Evolutionary conservation across 2,797 vertebrate genomes (phyloP).

Genomic region (Salarias fasciatus): DNA sequence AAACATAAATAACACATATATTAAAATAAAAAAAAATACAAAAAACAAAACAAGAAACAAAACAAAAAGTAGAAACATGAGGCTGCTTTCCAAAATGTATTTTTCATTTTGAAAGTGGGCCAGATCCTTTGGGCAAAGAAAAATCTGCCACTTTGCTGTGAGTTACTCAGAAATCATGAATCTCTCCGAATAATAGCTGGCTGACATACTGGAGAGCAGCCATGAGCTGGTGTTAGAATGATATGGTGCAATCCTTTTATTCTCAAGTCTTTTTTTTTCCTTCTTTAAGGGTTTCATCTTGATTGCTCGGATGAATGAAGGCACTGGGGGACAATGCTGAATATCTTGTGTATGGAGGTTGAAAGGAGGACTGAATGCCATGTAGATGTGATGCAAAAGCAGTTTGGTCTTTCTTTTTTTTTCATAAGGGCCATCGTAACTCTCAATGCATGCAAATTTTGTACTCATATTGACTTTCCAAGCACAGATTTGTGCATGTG

Average conservation of each 20-base stretch:
- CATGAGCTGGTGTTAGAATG: conserved; percentile 82
- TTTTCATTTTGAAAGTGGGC: conserved; percentile 52
- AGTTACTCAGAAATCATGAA: conserved; percentile 54
- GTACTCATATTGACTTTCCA: not conserved
- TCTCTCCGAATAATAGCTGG: conserved; percentile 45
- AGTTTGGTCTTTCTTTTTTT: conserved; percentile 39
- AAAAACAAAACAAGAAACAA: conserved; percentile 75
- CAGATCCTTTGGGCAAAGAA: conserved; percentile 56
- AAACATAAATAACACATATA: conserved; percentile 82
- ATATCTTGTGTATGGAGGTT: conserved; percentile 36
- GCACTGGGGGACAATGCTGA: conserved; percentile 38
- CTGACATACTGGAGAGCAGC: conserved; percentile 81
- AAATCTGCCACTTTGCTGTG: conserved; percentile 38
- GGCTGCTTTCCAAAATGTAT: conserved; percentile 82
- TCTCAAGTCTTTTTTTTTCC: conserved; percentile 11
- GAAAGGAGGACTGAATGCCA: conserved; percentile 33
- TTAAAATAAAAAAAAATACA: conserved; percentile 75
- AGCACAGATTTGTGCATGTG: conserved; percentile 26
- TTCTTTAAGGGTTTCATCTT: conserved; percentile 23
- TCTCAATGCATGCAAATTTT: conserved; percentile 42
- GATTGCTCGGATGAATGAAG: conserved; percentile 48
- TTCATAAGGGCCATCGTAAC: conserved; percentile 23
- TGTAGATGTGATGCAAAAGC: conserved; percentile 44
- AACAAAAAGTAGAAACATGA: conserved; percentile 75
- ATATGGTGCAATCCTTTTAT: conserved; percentile 83